These are phyloP conservation scores for Ooceraea biroi DNA, from an alignment of 1,140 invertebrate genomes.

Conservation along the genomic window DNA sequence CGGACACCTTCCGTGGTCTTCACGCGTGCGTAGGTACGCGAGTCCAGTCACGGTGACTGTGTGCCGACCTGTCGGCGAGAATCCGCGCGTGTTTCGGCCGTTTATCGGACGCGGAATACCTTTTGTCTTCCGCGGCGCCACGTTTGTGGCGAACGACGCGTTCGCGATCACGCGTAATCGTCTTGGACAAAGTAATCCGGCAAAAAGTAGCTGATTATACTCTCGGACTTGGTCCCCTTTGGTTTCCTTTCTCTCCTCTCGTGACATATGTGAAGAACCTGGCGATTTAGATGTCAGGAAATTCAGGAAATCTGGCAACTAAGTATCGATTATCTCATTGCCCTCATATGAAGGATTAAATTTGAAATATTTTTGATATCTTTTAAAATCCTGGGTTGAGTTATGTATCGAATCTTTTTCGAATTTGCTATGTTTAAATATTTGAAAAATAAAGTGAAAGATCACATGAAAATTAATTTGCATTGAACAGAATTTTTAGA, in stretches of 20 bases:
- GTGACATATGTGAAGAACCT: not conserved
- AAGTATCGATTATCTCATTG: too few relatives aligned
- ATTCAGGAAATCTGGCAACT: not conserved
- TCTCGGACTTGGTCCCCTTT: not conserved
- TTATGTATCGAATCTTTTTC: too few relatives aligned
- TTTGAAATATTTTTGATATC: too few relatives aligned
- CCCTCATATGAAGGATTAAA: too few relatives aligned
- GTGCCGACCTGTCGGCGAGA: slow-evolving; percentile 56
- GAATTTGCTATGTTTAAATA: too few relatives aligned
- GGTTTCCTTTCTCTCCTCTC: too few relatives aligned
- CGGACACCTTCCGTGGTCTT: slow-evolving; percentile 62
- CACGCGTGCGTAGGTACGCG: slow-evolving; percentile 58
- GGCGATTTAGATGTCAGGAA: slow-evolving; percentile 7
- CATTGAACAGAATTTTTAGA: not conserved
- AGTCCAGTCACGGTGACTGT: slow-evolving; percentile 53
- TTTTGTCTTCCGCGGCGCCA: slow-evolving; percentile 65
- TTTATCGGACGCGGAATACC: slow-evolving; percentile 72
- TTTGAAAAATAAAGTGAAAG: too few relatives aligned
- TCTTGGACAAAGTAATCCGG: slow-evolving; percentile 64
- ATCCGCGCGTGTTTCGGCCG: slow-evolving; percentile 70
- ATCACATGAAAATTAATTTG: too few relatives aligned
- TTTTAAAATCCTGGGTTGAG: too few relatives aligned
- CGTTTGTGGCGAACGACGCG: slow-evolving; percentile 33
- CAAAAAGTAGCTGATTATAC: slow-evolving; percentile 59
- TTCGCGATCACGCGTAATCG: slow-evolving; percentile 65